phyloP scores from a whole-genome alignment of 2,113 vertebrate species.

The Cebus imitator region DNA sequence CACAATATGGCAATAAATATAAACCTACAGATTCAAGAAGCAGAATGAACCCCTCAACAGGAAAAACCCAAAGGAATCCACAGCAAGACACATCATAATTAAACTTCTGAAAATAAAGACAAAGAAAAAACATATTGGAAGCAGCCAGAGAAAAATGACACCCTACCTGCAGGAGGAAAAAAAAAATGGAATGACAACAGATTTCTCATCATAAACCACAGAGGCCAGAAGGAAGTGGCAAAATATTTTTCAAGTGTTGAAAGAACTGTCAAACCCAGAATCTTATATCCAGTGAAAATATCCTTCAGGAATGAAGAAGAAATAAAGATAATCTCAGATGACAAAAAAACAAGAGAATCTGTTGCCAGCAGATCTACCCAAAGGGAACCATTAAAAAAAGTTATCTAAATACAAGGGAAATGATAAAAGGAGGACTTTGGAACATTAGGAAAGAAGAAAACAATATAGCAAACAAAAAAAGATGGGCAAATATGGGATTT shows the following conservation, averaged over 20 bases:
- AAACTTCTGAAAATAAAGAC: constrained; percentile 17
- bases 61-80: background rate
- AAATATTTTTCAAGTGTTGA: background rate
- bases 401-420: constrained; percentile 25
- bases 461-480: background rate
- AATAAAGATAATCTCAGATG: background rate
- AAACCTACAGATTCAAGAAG: background rate
- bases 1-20: background rate
- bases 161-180: background rate
- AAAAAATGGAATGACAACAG: background rate
- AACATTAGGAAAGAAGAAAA: background rate
- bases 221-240: background rate
- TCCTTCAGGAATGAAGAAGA: background rate
- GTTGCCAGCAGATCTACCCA: background rate
- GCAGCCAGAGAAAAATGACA: background rate
- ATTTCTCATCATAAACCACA: background rate
- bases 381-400: background rate
- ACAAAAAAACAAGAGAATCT: background rate
- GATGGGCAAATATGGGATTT: background rate
- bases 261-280: background rate
- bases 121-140: background rate
- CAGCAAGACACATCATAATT: background rate
- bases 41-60: background rate
- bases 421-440: background rate
- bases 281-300: background rate